A percentile compares a stretch with the other conserved stretches of the same genome.
phyloP scores from a whole-genome alignment of 1,140 invertebrate species.

The Lamellibrachia luymesi region DNA sequence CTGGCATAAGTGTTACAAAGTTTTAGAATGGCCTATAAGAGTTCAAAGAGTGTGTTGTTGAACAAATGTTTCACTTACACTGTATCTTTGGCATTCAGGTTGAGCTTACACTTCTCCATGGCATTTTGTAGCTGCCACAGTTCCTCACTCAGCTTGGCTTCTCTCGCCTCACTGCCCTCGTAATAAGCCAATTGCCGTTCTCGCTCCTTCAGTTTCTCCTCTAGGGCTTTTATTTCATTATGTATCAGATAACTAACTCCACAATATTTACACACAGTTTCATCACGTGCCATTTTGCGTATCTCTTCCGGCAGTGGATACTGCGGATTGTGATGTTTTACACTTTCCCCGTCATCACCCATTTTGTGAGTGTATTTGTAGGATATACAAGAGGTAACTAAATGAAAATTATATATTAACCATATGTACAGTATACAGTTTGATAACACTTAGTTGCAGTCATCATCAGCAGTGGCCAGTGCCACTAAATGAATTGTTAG shows the following conservation, averaged over 20 bases:
- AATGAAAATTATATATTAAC: neutral
- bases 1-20: neutral
- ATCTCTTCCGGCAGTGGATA: constrained; percentile 53
- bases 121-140: constrained; percentile 19
- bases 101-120: constrained; percentile 7
- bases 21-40: neutral
- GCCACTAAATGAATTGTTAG: too few relatives aligned
- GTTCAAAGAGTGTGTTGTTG: neutral
- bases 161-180: constrained; percentile 38
- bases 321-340: constrained; percentile 43
- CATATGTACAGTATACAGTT: neutral
- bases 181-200: constrained; percentile 42
- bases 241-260: constrained; percentile 57
- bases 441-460: neutral
- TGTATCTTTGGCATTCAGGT: constrained; percentile 11
- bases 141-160: constrained; percentile 35
- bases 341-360: constrained; percentile 25
- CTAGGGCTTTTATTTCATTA: constrained; percentile 54
- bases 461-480: neutral
- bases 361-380: constrained; percentile 9
- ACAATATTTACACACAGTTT: constrained; percentile 55
- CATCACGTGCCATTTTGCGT: constrained; percentile 45
- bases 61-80: constrained; percentile 12
- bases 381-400: neutral
- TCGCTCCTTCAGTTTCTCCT: constrained; percentile 42